Conservation (phyloP, 2,888 invertebrate genomes). For the Nephrotoma appendiculata region DNA sequence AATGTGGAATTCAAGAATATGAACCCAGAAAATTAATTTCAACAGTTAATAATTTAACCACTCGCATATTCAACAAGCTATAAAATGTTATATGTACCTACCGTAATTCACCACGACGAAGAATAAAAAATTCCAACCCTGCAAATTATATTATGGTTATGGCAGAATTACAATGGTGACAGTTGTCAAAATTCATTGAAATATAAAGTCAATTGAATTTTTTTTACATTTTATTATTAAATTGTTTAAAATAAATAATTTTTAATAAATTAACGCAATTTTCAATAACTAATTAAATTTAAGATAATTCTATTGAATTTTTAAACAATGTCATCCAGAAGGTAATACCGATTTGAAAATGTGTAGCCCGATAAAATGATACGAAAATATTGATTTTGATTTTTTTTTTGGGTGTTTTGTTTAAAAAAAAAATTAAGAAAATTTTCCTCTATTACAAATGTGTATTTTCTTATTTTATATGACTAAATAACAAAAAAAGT, state of each 20-base stretch:
- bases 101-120: neutral
- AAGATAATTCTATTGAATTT: neutral
- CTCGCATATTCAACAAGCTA: neutral
- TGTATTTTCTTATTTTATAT: neutral
- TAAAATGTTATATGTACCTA: neutral
- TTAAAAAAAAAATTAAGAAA: neutral
- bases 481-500: neutral
- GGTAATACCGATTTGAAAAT: neutral
- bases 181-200: constrained; percentile 2
- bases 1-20: too few relatives aligned
- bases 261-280: neutral
- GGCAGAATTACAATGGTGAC: constrained; percentile 1
- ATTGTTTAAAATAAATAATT: neutral
- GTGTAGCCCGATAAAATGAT: neutral
- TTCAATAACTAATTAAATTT: neutral
- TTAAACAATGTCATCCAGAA: constrained; percentile 1
- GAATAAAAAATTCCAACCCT: neutral
- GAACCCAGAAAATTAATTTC: too few relatives aligned
- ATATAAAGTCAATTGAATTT: neutral
- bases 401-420: constrained; percentile 1
- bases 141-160: neutral
- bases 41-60: neutral
- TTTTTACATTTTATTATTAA: constrained; percentile 1
- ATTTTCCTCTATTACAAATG: neutral
- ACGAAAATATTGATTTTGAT: neutral